A percentile compares a stretch with the other conserved stretches of the same genome.
Conservation (phyloP, 2,888 invertebrate species). For the Callyntrura sp. region DNA sequence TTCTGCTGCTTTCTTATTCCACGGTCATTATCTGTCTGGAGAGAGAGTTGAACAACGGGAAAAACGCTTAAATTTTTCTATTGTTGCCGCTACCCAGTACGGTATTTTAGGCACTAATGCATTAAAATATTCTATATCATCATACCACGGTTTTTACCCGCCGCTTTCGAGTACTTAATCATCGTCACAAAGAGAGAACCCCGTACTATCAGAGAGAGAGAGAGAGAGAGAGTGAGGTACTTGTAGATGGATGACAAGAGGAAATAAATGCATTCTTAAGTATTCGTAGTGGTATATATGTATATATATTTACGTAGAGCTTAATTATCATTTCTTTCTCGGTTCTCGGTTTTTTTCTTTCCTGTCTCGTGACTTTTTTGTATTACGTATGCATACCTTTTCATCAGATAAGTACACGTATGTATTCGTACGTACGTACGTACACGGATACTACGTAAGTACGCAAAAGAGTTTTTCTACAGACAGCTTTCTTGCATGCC, state of each 20-base stretch:
- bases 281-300: constrained; percentile 52
- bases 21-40: not conserved
- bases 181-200: not conserved
- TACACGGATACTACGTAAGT: not conserved
- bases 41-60: not conserved
- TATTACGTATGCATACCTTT: constrained; percentile 10
- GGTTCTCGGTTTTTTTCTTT: constrained; percentile 65
- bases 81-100: not conserved
- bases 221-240: not conserved
- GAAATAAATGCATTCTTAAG: constrained; percentile 59
- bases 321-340: constrained; percentile 53
- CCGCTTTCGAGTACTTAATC: not conserved
- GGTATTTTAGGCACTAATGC: not conserved
- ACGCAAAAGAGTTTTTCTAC: not conserved
- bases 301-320: constrained; percentile 43
- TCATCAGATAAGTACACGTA: not conserved
- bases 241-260: constrained; percentile 23
- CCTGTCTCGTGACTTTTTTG: constrained; percentile 70
- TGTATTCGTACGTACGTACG: not conserved
- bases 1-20: constrained; percentile 5
- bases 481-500: constrained; percentile 6
- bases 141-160: too few relatives aligned
- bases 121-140: not conserved
- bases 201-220: not conserved
- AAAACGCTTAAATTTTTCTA: not conserved